Percentiles rank a stretch among this genome's conserved stretches.
Conservation (phyloP, 2,888 invertebrate genomes). For the Oscheius myriophilus region DNA sequence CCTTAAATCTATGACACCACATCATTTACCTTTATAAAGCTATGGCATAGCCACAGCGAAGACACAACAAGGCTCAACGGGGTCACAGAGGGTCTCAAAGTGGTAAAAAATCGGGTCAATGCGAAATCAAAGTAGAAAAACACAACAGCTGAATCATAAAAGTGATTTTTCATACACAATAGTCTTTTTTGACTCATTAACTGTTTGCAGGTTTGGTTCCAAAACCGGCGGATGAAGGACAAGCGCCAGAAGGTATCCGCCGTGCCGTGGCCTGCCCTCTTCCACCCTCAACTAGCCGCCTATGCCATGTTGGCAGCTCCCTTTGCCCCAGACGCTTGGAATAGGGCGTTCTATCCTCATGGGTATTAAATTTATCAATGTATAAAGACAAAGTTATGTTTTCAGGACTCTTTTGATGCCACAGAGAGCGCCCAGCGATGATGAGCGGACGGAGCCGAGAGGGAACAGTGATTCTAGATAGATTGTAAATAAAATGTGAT, state of each 20-base stretch:
- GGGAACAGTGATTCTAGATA: not conserved
- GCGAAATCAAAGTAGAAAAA: too few species aligned
- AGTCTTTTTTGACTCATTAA: not conserved
- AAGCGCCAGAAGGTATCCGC: constrained; percentile 84
- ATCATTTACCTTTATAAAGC: too few species aligned
- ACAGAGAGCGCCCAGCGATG: not conserved
- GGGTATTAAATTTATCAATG: constrained; percentile 2
- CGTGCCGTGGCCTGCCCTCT: constrained; percentile 87
- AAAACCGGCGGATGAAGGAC: constrained; percentile 95
- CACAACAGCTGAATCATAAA: too few species aligned
- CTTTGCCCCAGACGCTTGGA: constrained; percentile 77
- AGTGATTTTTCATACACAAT: too few species aligned
- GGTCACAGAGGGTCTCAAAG: too few species aligned
- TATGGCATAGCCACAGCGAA: too few species aligned
- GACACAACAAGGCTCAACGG: too few species aligned
- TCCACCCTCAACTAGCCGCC: constrained; percentile 86
- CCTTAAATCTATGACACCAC: too few species aligned
- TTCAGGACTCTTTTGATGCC: constrained; percentile 14
- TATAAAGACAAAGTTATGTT: not conserved
- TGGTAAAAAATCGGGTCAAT: too few species aligned
- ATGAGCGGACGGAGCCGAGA: constrained; percentile 2
- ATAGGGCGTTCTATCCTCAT: constrained; percentile 72
- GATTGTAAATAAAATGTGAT: constrained; percentile 19
- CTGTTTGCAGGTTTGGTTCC: constrained; percentile 83
- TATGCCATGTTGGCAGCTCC: constrained; percentile 83